Percentiles rank a stretch among this genome's conserved stretches.
Evolutionary conservation across 2,113 vertebrate genomes (phyloP).

Genomic region (Elgaria multicarinata): DNA sequence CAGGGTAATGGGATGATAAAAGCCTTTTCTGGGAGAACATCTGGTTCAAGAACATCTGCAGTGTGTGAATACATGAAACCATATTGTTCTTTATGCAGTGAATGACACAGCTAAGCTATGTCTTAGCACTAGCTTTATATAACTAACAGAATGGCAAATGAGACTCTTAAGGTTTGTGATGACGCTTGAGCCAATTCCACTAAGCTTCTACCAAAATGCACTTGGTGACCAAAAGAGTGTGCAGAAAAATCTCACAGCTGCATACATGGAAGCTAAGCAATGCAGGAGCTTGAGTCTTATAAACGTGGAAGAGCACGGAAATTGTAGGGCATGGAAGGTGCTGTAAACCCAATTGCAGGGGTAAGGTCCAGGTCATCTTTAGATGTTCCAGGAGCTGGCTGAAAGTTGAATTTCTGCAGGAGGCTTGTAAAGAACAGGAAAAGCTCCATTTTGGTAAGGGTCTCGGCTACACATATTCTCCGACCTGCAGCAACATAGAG

Average conservation of each 20-base stretch:
- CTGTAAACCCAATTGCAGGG: slow-evolving; percentile 47
- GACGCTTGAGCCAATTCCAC: too few species aligned
- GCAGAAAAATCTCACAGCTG: background rate
- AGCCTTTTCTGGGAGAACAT: too few species aligned
- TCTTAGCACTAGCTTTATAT: too few species aligned
- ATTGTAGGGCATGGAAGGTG: slow-evolving; percentile 45
- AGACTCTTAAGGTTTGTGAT: too few species aligned
- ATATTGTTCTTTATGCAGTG: too few species aligned
- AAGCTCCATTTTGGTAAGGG: slow-evolving; percentile 83
- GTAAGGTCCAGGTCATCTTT: slow-evolving; percentile 77
- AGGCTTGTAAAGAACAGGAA: slow-evolving; percentile 76
- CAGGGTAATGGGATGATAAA: too few species aligned
- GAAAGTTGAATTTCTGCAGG: slow-evolving; percentile 80
- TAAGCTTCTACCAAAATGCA: too few species aligned
- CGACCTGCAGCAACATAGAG: slow-evolving; percentile 64
- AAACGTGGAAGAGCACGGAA: slow-evolving; percentile 49
- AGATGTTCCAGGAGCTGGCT: slow-evolving; percentile 72
- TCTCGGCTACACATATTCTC: slow-evolving; percentile 76
- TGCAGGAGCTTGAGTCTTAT: background rate
- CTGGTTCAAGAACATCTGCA: too few species aligned
- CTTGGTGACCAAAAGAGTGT: background rate
- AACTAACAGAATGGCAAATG: too few species aligned
- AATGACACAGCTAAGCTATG: too few species aligned
- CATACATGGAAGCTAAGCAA: background rate
- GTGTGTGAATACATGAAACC: too few species aligned